Evolutionary conservation across 2,113 vertebrate genomes (phyloP).

Genomic region (Herpetotheres cachinnans): DNA sequence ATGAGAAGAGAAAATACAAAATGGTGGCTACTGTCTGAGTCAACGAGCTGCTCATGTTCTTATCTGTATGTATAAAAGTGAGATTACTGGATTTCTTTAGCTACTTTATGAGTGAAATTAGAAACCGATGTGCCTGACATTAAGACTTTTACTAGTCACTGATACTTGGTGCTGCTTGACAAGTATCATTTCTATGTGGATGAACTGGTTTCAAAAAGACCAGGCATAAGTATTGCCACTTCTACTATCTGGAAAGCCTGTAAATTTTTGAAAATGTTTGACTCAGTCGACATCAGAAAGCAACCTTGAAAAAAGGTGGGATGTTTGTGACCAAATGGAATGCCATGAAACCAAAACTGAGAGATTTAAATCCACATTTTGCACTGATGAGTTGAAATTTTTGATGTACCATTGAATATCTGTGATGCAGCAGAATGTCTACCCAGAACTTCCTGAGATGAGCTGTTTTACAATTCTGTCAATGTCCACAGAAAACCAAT

Average conservation of each 20-base stretch:
- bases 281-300: not conserved
- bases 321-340: not conserved
- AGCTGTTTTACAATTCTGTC: not conserved
- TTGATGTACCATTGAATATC: not conserved
- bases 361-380: not conserved
- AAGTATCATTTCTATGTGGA: not conserved
- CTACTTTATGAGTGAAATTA: not conserved
- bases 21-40: not conserved
- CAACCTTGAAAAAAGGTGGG: not conserved
- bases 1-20: not conserved
- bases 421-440: not conserved
- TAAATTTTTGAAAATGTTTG: not conserved
- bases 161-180: not conserved
- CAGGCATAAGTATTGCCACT: not conserved
- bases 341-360: not conserved
- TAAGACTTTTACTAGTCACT: not conserved
- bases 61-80: not conserved
- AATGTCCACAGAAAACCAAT: not conserved
- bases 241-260: not conserved
- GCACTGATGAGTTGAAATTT: not conserved
- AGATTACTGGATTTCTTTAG: not conserved
- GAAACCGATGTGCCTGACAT: not conserved
- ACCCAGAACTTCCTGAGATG: not conserved
- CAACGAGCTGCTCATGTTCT: rapidly evolving
- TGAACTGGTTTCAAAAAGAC: not conserved